A percentile compares a stretch with the other conserved stretches of the same genome.
phyloP scores from a whole-genome alignment of 2,797 vertebrate species.

The Mus minutoides region DNA sequence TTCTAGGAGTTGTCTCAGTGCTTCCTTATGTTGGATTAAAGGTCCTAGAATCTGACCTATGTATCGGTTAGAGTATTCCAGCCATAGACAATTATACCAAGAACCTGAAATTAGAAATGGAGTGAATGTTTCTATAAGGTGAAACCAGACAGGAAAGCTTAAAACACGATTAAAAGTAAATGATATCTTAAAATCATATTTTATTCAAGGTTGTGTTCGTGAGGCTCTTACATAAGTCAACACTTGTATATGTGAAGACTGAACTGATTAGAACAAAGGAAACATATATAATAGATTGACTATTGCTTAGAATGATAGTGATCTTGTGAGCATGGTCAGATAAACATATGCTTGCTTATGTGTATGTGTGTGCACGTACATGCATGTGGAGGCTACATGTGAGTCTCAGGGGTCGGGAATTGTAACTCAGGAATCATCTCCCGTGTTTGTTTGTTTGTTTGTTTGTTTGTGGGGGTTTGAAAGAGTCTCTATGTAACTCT shows the following conservation, averaged over 20 bases:
- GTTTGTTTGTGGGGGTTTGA: not conserved
- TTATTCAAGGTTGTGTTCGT: constrained; percentile 39
- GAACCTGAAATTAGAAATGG: constrained; percentile 56
- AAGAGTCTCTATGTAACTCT: not conserved
- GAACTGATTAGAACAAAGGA: not conserved
- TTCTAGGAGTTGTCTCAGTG: constrained; percentile 14
- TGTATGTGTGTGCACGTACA: not conserved
- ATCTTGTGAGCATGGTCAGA: not conserved
- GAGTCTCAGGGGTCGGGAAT: not conserved
- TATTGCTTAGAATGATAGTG: not conserved
- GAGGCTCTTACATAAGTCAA: constrained; percentile 30
- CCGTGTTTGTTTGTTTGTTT: not conserved
- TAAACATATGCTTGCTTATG: not conserved
- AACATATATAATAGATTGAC: not conserved
- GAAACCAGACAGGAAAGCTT: constrained; percentile 16
- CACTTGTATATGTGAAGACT: not conserved
- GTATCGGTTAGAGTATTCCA: constrained; percentile 29
- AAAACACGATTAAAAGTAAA: not conserved
- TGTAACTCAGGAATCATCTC: not conserved
- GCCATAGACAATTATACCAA: constrained; percentile 2
- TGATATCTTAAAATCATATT: constrained; percentile 42
- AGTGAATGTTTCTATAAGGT: not conserved
- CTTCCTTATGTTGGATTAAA: not conserved
- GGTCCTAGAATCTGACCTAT: constrained; percentile 18
- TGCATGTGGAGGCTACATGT: not conserved